Evolutionary conservation across 2,797 vertebrate genomes (phyloP), one percentile per base, ranked within the genome.

Genomic region (Spheniscus humboldti): DNA sequence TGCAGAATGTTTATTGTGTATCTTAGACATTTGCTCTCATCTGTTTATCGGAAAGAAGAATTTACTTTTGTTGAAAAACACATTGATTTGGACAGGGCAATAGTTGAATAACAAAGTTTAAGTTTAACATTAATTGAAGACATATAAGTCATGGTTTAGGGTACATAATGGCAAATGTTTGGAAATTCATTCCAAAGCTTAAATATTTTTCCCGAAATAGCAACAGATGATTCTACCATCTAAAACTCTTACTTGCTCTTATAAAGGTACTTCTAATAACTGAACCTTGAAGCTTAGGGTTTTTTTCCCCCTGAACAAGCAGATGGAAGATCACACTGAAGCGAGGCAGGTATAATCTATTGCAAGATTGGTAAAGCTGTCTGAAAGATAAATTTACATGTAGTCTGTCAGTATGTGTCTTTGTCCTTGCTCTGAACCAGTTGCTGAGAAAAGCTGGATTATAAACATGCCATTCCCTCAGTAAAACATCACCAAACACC

Each of bases 371-470:
- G 69, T 86, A 94, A 95, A 80, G 63, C 83, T 92, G 68, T 90
- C 88, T 93, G 86, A 94, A 95, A 93, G 87, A 88, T 92, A 90
- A 90, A 95, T 96, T 95, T 75, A 45, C 64, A 14, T 57, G 31
- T 86, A 91, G 75, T 85, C 59, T 93, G 81, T 96, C 87, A 73
- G 45, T 95, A 62, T 88, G 74, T 96, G 45, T 96, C 93, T 96
- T 97, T 95, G 92, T 95, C 83, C 86, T 96, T 91, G 41, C 59
- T 97, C 89, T 95, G 92, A 97, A 93, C 62, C 45, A 79, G 69
- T 90, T 96, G 90, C 90, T 92, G 90, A 97, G 90, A 86, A 96
- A 95, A 95, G 89, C 13, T 91, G 74, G 57, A 81, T 90, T 96
- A 82, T 95, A 86, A 94, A 92, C 37, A 33, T 90, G 37, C 50